Percentiles rank a stretch among this genome's conserved stretches.
These are phyloP conservation scores for Neocloeon triangulifer DNA, from an alignment of 1,140 invertebrate genomes.

Conservation along the genomic window DNA sequence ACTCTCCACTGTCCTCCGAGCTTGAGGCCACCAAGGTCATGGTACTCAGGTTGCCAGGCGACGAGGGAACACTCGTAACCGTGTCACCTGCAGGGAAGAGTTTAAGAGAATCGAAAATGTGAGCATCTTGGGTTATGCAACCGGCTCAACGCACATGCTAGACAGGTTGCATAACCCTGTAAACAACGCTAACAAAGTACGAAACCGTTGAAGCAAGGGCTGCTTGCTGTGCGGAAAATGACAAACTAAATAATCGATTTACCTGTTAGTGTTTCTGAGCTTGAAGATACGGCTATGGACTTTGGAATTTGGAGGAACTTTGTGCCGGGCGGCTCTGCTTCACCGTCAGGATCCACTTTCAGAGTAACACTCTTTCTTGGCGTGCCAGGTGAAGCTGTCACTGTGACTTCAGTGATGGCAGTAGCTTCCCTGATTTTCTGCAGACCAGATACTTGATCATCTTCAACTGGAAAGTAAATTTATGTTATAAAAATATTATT, in stretches of 20 bases:
- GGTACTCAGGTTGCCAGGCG: constrained; percentile 45
- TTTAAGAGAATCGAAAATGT: no score
- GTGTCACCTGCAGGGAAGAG: no score
- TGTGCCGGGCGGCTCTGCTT: constrained; percentile 19
- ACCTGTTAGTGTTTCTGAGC: constrained; percentile 52
- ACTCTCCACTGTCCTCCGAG: no score
- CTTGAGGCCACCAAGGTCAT: constrained; percentile 40
- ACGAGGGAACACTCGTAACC: constrained; percentile 32
- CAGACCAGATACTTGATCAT: constrained; percentile 18
- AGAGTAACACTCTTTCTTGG: constrained; percentile 18
- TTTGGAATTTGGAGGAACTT: constrained; percentile 36
- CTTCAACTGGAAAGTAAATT: constrained; percentile 21
- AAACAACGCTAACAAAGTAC: no score
- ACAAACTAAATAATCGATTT: no score
- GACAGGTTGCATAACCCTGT: no score
- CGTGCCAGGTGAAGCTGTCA: constrained; percentile 14
- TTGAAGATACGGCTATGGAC: constrained; percentile 38
- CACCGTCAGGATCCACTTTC: constrained; percentile 20
- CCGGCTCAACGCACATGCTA: no score
- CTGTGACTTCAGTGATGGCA: constrained; percentile 15
- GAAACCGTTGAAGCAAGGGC: no score
- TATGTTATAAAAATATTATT: no score
- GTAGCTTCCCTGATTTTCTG: constrained; percentile 13
- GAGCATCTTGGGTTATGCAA: no score
- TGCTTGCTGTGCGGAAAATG: no score